These are phyloP conservation scores for Omphaloscelis lunosa DNA, from an alignment of 2,888 invertebrate species.

Conservation along the genomic window DNA sequence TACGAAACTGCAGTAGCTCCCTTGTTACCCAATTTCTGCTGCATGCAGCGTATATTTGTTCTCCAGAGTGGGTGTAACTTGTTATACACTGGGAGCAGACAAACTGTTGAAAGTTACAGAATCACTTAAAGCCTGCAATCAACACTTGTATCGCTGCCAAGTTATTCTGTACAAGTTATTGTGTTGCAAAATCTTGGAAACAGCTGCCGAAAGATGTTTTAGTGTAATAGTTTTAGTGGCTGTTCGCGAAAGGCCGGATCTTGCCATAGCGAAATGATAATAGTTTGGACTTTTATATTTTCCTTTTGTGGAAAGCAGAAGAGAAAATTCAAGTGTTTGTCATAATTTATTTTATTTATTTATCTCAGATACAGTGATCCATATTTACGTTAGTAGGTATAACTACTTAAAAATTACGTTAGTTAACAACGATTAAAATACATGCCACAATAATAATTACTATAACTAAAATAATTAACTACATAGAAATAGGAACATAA, in stretches of 20 bases:
- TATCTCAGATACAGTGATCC: too few species aligned
- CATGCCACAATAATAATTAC: too few species aligned
- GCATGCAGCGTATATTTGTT: slow-evolving; percentile 41
- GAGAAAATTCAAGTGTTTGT: not conserved
- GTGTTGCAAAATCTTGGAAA: slow-evolving; percentile 23
- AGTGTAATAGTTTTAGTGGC: not conserved
- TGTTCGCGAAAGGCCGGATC: not conserved
- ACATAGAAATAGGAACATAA: too few species aligned
- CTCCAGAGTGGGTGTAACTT: slow-evolving; percentile 32
- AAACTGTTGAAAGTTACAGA: slow-evolving; percentile 41
- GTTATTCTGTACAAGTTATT: slow-evolving; percentile 28
- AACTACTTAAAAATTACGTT: too few species aligned
- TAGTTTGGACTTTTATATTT: not conserved
- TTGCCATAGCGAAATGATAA: too few species aligned
- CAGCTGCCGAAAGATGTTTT: slow-evolving; percentile 13
- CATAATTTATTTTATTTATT: too few species aligned
- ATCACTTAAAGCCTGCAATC: slow-evolving; percentile 50
- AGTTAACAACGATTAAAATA: too few species aligned
- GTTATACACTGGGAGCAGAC: slow-evolving; percentile 37
- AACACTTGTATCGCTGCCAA: slow-evolving; percentile 54
- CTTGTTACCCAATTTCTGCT: slow-evolving; percentile 51
- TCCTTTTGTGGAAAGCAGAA: not conserved
- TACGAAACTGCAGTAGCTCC: slow-evolving; percentile 15
- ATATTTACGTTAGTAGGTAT: too few species aligned
- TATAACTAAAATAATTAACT: too few species aligned